Conservation (phyloP, 2,113 vertebrate genomes). For the Lycocorax pyrrhopterus region DNA sequence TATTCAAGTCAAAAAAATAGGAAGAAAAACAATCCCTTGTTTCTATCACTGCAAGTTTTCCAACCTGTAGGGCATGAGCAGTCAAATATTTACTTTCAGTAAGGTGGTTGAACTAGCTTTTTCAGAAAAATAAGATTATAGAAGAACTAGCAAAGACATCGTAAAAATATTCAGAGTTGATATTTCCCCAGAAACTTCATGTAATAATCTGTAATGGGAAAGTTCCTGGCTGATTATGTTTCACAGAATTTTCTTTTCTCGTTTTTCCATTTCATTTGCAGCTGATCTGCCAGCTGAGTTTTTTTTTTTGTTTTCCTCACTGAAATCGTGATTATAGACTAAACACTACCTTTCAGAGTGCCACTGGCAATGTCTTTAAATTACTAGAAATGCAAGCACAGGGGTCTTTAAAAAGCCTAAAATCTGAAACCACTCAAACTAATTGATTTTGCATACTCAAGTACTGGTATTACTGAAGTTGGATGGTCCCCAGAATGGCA, state of each 20-base stretch:
- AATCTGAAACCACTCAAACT: not conserved
- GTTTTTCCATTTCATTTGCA: not conserved
- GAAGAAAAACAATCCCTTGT: not conserved
- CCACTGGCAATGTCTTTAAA: not conserved
- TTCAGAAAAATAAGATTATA: too few species aligned
- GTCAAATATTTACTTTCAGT: not conserved
- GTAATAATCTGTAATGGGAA: not conserved
- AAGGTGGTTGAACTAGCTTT: not conserved
- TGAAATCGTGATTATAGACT: not conserved
- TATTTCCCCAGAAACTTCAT: not conserved
- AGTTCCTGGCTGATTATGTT: not conserved
- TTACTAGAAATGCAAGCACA: not conserved
- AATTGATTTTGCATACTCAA: conserved; percentile 23
- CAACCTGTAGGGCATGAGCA: not conserved
- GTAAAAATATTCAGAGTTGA: not conserved
- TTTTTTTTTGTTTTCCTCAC: not conserved
- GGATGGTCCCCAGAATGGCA: not conserved
- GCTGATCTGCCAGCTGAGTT: not conserved
- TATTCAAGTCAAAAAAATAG: not conserved
- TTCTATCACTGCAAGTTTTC: not conserved
- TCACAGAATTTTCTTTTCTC: not conserved
- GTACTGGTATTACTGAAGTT: not conserved
- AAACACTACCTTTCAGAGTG: not conserved
- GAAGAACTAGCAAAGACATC: not conserved
- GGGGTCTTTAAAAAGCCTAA: not conserved